A percentile compares a stretch with the other conserved stretches of the same genome.
phyloP scores from a whole-genome alignment of 2,888 invertebrate genomes.

The Ceriagrion tenellum region DNA sequence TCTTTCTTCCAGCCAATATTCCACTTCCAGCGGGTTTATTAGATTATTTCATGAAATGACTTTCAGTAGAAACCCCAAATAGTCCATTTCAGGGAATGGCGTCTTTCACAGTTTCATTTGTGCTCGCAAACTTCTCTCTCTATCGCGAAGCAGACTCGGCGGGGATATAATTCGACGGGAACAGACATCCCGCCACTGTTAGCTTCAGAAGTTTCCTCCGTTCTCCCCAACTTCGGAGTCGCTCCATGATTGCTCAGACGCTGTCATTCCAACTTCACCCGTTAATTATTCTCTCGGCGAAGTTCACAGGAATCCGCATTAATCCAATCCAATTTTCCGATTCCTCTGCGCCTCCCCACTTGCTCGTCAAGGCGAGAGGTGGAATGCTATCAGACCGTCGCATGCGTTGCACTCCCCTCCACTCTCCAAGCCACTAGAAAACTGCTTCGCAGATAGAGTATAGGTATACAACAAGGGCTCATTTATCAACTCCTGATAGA shows the following conservation, averaged over 20 bases:
- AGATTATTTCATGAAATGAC: too few species aligned
- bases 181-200: neutral
- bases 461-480: too few species aligned
- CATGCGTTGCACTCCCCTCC: too few species aligned
- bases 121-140: neutral
- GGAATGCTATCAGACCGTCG: too few species aligned
- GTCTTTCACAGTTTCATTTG: neutral
- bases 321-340: neutral
- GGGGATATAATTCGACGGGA: neutral
- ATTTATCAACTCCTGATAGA: too few species aligned
- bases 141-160: neutral
- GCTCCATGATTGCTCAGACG: neutral
- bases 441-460: too few species aligned
- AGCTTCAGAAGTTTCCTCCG: neutral
- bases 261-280: neutral
- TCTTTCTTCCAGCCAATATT: too few species aligned
- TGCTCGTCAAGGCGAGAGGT: neutral
- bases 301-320: neutral
- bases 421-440: too few species aligned
- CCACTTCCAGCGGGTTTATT: too few species aligned
- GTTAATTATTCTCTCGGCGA: neutral
- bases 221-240: neutral
- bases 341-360: neutral
- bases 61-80: neutral
- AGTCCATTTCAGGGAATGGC: neutral